Conservation (phyloP, 2,113 vertebrate species). For the Periophthalmus modestus region DNA sequence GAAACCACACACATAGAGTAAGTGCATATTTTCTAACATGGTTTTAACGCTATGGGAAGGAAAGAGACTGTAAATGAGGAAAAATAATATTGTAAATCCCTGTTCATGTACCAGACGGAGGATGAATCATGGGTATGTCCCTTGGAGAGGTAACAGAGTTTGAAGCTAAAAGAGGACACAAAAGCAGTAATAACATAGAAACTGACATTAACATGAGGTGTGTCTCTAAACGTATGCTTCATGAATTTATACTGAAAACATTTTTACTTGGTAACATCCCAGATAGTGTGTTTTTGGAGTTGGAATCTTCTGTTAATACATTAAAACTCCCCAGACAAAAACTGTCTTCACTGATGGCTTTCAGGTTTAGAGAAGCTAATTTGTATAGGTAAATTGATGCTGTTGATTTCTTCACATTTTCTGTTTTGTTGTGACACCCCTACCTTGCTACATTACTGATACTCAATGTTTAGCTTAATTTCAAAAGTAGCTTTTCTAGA, state of each 20-base stretch:
- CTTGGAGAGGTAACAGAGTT: constrained; percentile 9
- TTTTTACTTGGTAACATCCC: no score
- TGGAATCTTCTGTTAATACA: neutral
- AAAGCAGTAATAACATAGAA: neutral
- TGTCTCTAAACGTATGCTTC: neutral
- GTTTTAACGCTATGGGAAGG: constrained; percentile 43
- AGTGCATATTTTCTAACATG: constrained; percentile 46
- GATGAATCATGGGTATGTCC: constrained; percentile 53
- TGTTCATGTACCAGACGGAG: constrained; percentile 30
- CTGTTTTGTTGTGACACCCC: neutral
- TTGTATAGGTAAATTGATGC: neutral
- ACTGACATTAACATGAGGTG: no score
- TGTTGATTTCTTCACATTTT: neutral
- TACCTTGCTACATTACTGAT: neutral
- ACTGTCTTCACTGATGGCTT: constrained; percentile 12
- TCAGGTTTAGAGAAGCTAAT: neutral
- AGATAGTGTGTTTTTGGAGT: no score
- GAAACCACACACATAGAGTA: constrained; percentile 40
- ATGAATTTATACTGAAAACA: neutral
- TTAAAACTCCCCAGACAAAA: constrained; percentile 37
- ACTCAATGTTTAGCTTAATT: neutral
- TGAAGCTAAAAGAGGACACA: constrained; percentile 33
- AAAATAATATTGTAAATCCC: constrained; percentile 32
- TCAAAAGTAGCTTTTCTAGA: neutral
- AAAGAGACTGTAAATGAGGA: constrained; percentile 34